Base-by-base conservation (phyloP, 64 coral and sea anemone species). In the Montipora efflorescens region DNA sequence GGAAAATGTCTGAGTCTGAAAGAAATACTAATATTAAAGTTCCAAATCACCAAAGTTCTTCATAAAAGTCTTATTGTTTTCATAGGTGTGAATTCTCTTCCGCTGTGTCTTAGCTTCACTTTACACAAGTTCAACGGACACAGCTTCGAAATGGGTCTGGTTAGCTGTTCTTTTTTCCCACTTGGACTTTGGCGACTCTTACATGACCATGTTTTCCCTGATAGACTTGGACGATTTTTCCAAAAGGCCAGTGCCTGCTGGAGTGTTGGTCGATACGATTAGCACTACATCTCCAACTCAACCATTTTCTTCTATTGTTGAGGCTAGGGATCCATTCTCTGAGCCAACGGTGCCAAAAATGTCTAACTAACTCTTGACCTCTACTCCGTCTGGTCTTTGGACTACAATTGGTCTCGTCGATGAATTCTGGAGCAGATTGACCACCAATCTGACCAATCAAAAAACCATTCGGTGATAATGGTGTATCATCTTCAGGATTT, bases 381-480 rank as follows among this genome's bases (percentile, higher is more conserved):
- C 84, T 69, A 53, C 92, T 58, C 92, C 83, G 88, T 78, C 84
- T 79, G 13, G 79, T 88, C 14, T 55, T 87, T 21, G 55, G n/a
- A 77, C 51, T 80, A 45, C 53, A 93, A 49, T n/a, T 9, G 50
- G 83, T 88, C 48, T 15, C 25, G 48, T 93, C 74, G 0, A 88
- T 83, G 1, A 74, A 79, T 64, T 93, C 84, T 87, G 92, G 84
- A 22, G 92, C 92, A 50, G 88, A 93, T 74, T 80, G 71, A 45
- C 92, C 92, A 45, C 89, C 90, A 44, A 87, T 13, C 49, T 95
- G 82, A 71, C 94, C 94, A 48, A 80, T 47, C 23, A 91, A 75
- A 66, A 95, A 95, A 66, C 88, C 83, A 25, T 88, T 95, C 2
- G 90, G 83, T 18, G 82, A 83, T 22, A 92, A 58, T 25, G 90